Conservation (phyloP, 2,888 invertebrate species). For the Stenodema calcarata region DNA sequence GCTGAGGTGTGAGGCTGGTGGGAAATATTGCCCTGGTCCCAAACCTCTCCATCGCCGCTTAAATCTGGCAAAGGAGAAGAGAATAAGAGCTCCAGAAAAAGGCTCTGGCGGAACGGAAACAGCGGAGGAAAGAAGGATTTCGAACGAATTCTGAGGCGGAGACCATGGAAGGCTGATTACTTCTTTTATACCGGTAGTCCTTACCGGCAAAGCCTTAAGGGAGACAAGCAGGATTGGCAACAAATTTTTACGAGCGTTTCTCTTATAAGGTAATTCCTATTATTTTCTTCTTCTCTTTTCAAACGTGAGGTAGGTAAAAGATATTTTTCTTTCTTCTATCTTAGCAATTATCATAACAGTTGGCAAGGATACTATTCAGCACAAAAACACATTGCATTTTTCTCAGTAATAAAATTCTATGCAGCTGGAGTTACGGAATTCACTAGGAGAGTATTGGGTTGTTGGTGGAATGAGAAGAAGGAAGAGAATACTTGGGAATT, state of each 20-base stretch:
- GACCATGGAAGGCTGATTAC: not conserved
- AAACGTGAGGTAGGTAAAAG: not conserved
- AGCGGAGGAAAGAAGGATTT: not conserved
- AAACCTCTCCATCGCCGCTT: not conserved
- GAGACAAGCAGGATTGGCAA: constrained; percentile 3
- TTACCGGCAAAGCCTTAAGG: not conserved
- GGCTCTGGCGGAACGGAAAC: not conserved
- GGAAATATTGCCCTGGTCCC: not conserved
- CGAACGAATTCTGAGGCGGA: not conserved
- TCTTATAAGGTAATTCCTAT: not conserved
- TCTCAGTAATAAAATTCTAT: not conserved
- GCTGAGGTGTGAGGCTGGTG: not conserved
- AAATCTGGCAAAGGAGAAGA: not conserved
- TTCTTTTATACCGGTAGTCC: not conserved
- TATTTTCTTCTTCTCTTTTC: not conserved
- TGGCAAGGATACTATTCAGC: not conserved
- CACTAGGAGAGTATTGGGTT: not conserved
- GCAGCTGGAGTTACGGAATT: not conserved
- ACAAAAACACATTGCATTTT: not conserved
- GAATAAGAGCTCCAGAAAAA: not conserved
- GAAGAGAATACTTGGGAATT: not conserved
- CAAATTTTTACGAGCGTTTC: constrained; percentile 25
- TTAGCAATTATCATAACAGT: not conserved
- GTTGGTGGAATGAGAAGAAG: too few relatives aligned
- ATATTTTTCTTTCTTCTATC: not conserved